Base-by-base conservation (phyloP, 2,888 invertebrate species). In the Hermaeophaga mercurialis region DNA sequence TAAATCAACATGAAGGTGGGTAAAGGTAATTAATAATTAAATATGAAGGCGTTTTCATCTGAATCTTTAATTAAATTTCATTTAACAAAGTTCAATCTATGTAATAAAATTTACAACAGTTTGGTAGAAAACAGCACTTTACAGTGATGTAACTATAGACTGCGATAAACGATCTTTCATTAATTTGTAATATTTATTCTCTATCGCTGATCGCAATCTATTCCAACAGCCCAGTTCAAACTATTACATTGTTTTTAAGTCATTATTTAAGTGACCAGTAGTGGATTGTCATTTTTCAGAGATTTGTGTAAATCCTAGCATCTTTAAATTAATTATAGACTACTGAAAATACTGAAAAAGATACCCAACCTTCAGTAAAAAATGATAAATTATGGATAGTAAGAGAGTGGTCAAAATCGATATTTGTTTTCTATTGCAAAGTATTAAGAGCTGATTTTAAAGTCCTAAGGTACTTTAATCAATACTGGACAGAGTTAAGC, bases 41-140 rank as follows among this genome's bases (percentile, higher is more conserved):
- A n/a, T n/a, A n/a, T n/a, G n/a, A n/a, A n/a, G n/a, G n/a, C 46
- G 24, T 38, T 28, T 54, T 54, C 33, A 50, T 63, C 62, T 60
- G 63, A 63, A 61, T 66, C 64, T 68, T 67, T 68, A 68, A 64
- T 62, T 58, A 56, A 75, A 77, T 74, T 75, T 75, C 73, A 72
- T 75, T 74, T 76, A 77, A 78, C 77, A 77, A 78, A 77, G 70
- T 77, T 77, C 78, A 77, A 78, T 76, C 76, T 76, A 77, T 74
- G 72, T 76, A 74, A 75, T 74, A 75, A 74, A 76, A 73, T 74
- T 70, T 74, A 76, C 75, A 76, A 76, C 75, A 75, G 73, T 72
- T 66, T 68, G 66, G 69, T 72, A 74, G 70, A 75, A 75, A 75
- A 75, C 73, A 73, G 71, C 74, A 69, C 67, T 70, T 63, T 58